Base-by-base conservation (phyloP, 2,888 invertebrate genomes). In the Tenthredo scrophulariae region DNA sequence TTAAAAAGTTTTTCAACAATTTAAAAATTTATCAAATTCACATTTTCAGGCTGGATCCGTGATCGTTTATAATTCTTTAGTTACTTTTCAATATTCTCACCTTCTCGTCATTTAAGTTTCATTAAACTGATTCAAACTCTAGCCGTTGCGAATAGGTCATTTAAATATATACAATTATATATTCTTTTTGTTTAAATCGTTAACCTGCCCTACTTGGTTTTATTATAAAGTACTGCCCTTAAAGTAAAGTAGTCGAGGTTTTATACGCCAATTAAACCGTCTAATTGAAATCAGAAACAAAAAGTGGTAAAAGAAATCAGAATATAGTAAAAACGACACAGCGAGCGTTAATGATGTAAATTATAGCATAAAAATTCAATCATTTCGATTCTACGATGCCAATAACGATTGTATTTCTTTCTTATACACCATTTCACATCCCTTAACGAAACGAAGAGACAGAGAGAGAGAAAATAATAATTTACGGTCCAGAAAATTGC, bases 231-330 rank as follows among this genome's bases (percentile, higher is more conserved):
- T 15, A 15, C 29, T 18, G 13, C 67, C 26, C 29, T 18, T 67
- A 13, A 5, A 54, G 43, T 40, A 74, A 74, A 43, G 72, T 74
- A 43, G 70, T 70, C 43, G 10, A 22, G 43, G 40, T 74, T 74
- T 74, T 22, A 43, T 74, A 43, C 72, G 40, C 40, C 40, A 74
- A 74, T 74, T 74, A 74, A 40, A 13, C n/a, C 22, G 18, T 22
- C 22, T 74, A 74, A 74, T 74, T 74, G 72, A 74, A 74, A 37
- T 15, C 3, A 50, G 43, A 29, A 50, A n/a, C n/a, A 50, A 46
- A 54, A 77, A 77, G 15, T 29, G 6, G 6, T n/a, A 22, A 1
- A 22, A 22, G 9, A 72, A 72, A 72, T 15, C 65, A 65, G 33
- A 33, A 33, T 6, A 67, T 33, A 33, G 67, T 46, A 46, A 46